Conservation (phyloP, 2,888 invertebrate species). For the Pemphredon lugubris region DNA sequence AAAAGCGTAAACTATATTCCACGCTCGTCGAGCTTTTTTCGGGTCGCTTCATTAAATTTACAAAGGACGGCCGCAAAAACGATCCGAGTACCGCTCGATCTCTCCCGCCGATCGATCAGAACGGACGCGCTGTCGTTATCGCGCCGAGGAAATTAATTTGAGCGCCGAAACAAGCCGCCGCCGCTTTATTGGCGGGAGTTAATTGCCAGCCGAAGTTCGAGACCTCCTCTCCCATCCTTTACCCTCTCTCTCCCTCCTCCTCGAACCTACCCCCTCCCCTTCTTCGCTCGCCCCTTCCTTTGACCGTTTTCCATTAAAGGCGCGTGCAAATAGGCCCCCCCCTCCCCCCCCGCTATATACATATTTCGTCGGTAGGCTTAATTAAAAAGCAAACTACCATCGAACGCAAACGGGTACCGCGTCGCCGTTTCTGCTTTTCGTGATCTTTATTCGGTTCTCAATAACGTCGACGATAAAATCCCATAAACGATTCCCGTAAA, state of each 20-base stretch:
- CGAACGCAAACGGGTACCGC: background rate
- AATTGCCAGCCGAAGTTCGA: constrained; percentile 53
- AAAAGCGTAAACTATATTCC: no score
- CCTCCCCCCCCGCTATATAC: no score
- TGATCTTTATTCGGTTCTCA: no score
- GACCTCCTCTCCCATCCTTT: constrained; percentile 4
- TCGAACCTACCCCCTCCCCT: constrained; percentile 5
- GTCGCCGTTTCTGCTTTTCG: background rate
- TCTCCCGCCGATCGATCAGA: constrained; percentile 51
- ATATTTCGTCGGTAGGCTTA: constrained; percentile 44
- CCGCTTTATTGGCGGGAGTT: constrained; percentile 62
- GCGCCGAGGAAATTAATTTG: constrained; percentile 62
- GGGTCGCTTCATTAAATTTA: constrained; percentile 38
- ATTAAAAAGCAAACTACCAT: constrained; percentile 51
- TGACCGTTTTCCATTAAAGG: constrained; percentile 54
- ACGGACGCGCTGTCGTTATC: constrained; percentile 56
- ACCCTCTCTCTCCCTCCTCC: background rate
- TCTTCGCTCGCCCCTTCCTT: background rate
- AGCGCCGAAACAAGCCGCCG: constrained; percentile 55
- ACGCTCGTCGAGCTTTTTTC: constrained; percentile 1
- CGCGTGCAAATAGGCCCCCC: constrained; percentile 47
- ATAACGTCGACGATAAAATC: no score
- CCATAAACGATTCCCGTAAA: no score
- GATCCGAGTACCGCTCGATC: constrained; percentile 36
- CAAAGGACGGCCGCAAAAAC: constrained; percentile 34